Conservation (phyloP, 2,888 invertebrate species). For the Caenorhabditis doughertyi region DNA sequence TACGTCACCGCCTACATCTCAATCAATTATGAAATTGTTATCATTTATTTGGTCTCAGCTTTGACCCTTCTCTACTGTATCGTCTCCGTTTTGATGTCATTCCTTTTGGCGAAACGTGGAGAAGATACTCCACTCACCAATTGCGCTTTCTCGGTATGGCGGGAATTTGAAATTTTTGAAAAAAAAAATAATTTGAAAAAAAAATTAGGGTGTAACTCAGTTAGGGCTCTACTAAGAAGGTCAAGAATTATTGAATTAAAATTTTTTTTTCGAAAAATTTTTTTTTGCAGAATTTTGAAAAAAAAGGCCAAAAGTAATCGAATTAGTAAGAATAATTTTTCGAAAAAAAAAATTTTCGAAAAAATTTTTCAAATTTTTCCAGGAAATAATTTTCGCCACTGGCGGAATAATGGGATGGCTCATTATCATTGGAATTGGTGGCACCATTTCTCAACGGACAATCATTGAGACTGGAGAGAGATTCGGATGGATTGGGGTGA, state of each 20-base stretch:
- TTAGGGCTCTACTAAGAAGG: background rate
- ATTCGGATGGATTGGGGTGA: slow-evolving; percentile 81
- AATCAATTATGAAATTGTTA: slow-evolving; percentile 80
- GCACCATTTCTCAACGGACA: slow-evolving; percentile 80
- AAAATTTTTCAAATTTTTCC: slow-evolving; percentile 43
- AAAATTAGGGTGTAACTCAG: background rate
- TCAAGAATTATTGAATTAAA: background rate
- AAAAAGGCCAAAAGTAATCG: no score
- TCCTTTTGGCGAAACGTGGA: slow-evolving; percentile 74
- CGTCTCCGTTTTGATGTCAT: slow-evolving; percentile 79
- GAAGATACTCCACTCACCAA: slow-evolving; percentile 79
- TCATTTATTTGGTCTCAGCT: slow-evolving; percentile 78
- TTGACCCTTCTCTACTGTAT: slow-evolving; percentile 81
- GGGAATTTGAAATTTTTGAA: background rate
- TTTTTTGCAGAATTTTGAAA: no score
- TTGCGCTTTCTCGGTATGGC: slow-evolving; percentile 77
- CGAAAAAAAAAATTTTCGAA: background rate
- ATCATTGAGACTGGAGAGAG: slow-evolving; percentile 81
- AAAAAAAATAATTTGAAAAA: no score
- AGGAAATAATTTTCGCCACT: slow-evolving; percentile 81
- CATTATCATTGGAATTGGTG: slow-evolving; percentile 81
- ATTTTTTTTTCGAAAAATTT: no score
- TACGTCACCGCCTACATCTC: slow-evolving; percentile 82
- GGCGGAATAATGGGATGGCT: slow-evolving; percentile 82
- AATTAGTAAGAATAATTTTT: no score